A percentile compares a stretch with the other conserved stretches of the same genome.
phyloP scores from a whole-genome alignment of 2,888 invertebrate genomes.

The Oxyscelio sp. region DNA sequence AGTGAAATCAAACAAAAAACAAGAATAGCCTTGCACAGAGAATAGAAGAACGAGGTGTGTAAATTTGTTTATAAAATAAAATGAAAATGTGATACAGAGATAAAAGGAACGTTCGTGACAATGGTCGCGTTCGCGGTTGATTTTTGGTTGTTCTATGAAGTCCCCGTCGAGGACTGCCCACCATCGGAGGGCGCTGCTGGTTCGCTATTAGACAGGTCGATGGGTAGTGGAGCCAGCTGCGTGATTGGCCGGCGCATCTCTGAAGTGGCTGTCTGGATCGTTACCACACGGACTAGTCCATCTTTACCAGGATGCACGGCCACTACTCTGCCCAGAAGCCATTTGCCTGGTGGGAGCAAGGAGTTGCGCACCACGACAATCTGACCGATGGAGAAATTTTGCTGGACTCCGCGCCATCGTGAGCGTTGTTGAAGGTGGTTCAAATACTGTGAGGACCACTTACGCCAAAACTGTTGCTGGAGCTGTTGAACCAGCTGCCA shows the following conservation, averaged over 20 bases:
- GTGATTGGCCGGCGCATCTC: slow-evolving; percentile 33
- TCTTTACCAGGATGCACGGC: slow-evolving; percentile 60
- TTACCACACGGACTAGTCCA: slow-evolving; percentile 63
- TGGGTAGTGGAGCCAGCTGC: slow-evolving; percentile 24
- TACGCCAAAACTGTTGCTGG: slow-evolving; percentile 28
- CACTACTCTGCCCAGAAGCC: slow-evolving; percentile 60
- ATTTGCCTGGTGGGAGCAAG: slow-evolving; percentile 62
- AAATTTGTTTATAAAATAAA: background rate
- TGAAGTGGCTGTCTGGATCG: slow-evolving; percentile 54
- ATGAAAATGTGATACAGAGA: no score
- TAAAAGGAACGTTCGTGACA: background rate
- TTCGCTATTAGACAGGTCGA: background rate
- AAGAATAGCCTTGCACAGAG: no score
- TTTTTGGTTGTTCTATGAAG: background rate
- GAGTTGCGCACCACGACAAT: slow-evolving; percentile 63
- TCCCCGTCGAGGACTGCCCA: background rate
- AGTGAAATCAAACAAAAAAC: no score
- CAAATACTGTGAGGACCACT: slow-evolving; percentile 67
- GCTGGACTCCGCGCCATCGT: slow-evolving; percentile 47
- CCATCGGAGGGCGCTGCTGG: background rate
- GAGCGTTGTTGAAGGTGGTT: slow-evolving; percentile 57
- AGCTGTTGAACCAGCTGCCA: background rate
- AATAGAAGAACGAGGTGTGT: no score
- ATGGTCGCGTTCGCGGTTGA: background rate
- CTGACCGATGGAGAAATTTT: slow-evolving; percentile 54